These are phyloP conservation scores for Microcebus ravelobensis DNA, from an alignment of 2,113 vertebrate species.

Conservation along the genomic window DNA sequence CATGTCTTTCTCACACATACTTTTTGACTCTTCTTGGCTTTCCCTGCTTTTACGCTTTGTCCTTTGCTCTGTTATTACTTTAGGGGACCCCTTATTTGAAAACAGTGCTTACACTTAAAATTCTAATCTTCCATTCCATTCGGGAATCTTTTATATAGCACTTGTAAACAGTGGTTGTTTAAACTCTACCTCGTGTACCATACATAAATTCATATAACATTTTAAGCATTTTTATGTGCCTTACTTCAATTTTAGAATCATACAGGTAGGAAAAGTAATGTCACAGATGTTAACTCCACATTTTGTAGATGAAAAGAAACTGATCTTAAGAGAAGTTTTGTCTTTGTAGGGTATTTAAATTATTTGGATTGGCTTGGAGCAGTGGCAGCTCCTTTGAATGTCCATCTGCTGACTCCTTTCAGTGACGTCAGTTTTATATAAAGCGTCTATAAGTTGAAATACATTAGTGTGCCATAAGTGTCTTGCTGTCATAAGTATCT, in stretches of 20 bases:
- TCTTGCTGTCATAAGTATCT: neutral
- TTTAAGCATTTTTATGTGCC: neutral
- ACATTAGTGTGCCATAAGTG: neutral
- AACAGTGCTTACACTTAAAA: neutral
- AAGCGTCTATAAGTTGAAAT: neutral
- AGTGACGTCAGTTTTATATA: neutral
- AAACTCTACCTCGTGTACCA: neutral
- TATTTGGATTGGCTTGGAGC: neutral
- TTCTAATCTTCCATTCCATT: neutral
- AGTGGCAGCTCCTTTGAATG: neutral
- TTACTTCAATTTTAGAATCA: neutral
- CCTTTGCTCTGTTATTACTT: neutral
- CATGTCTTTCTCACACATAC: neutral
- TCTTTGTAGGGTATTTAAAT: neutral
- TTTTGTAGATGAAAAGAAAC: neutral
- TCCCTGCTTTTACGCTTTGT: neutral
- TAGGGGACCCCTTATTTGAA: neutral
- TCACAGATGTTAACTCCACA: neutral
- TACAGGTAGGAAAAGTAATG: neutral
- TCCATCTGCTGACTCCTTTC: neutral
- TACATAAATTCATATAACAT: neutral
- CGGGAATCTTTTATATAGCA: neutral
- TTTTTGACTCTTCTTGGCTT: neutral
- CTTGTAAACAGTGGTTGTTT: neutral
- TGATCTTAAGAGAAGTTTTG: neutral